Evolutionary conservation across 23 tunicate genomes (phyloP).

Genomic region (Styela plicata): DNA sequence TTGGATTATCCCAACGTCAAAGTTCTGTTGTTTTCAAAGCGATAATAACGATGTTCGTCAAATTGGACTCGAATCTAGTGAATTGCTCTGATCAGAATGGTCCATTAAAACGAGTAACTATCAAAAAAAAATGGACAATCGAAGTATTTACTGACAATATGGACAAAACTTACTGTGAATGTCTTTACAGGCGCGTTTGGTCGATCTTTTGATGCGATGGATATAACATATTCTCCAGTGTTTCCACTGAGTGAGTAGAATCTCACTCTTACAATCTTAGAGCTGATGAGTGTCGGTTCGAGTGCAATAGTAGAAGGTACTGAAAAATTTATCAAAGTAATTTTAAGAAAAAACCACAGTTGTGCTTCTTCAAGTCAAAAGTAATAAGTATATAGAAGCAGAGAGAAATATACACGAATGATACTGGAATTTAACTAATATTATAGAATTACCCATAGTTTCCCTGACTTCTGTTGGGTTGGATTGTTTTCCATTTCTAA

Average conservation of each 20-base stretch:
- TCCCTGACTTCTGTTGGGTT: neutral
- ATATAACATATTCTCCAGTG: constrained; percentile 3
- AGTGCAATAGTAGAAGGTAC: constrained; percentile 4
- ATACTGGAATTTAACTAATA: too few relatives aligned
- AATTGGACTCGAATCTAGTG: too few relatives aligned
- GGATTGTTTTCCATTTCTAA: neutral
- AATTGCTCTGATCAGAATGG: too few relatives aligned
- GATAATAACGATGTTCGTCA: too few relatives aligned
- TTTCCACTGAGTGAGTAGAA: constrained; percentile 14
- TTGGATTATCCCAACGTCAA: too few relatives aligned
- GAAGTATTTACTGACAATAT: too few relatives aligned
- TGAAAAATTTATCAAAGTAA: too few relatives aligned
- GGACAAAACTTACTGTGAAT: neutral
- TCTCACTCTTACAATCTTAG: neutral
- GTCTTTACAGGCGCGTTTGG: neutral
- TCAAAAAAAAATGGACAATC: neutral
- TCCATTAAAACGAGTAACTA: neutral
- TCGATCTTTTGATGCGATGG: constrained; percentile 3
- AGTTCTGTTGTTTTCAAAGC: too few relatives aligned
- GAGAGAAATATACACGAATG: too few relatives aligned
- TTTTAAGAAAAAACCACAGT: too few relatives aligned
- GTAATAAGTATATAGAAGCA: too few relatives aligned
- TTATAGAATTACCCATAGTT: neutral
- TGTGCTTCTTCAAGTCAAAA: too few relatives aligned
- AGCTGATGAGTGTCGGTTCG: neutral